Base-by-base conservation (phyloP, 30 jellyfish, hydroid and myxozoan species). In the Pseudorhiza aurosa region DNA sequence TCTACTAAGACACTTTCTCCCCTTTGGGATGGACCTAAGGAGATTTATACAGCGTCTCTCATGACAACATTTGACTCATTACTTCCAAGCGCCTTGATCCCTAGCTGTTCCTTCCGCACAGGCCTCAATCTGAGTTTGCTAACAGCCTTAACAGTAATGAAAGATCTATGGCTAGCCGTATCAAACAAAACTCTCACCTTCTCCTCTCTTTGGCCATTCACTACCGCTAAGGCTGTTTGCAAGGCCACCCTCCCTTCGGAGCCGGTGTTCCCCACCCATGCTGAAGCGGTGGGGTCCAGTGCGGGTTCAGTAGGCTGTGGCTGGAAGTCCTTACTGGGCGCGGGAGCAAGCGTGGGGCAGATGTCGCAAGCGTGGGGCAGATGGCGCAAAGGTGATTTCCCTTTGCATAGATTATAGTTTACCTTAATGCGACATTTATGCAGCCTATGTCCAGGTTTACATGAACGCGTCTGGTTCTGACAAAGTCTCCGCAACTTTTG, bases 231-330 rank as follows among this genome's bases (percentile, higher is more conserved):
- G 70, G 85, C 93, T 17, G 90, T 63, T 45, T 63, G 93, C 80
- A 81, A 47, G 78, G 93, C 93, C 75, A 81, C 77, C 8, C 72
- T 69, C 85, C 93, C 85, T 68, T 68, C 93, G 15, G 74, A 73
- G 6, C 87, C 63, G 31, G 87, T 73, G 35, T 55, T 49, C 55
- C 72, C 87, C 12, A 53, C 87, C 87, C 87, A 73, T 32, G 87
- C 27, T 15, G 77, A 5, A 2, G 87, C 87, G 7, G n/a, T 53
- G 60, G 87, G 87, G 43, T 71, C 77, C 6, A 71, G 77, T 10
- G 50, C 5, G 32, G 85, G 85, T 71, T 67, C 76, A 0, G 19
- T 50, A 58, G 87, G 76, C 76, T 49, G 31, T 25, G 65, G 87
- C 77, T 50, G 87, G 45, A 76, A 3, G 53, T 74, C 76, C 87